Evolutionary conservation across 2,797 vertebrate genomes (phyloP), one percentile per base, ranked within the genome.

Genomic region (Pyrocephalus nanus): DNA sequence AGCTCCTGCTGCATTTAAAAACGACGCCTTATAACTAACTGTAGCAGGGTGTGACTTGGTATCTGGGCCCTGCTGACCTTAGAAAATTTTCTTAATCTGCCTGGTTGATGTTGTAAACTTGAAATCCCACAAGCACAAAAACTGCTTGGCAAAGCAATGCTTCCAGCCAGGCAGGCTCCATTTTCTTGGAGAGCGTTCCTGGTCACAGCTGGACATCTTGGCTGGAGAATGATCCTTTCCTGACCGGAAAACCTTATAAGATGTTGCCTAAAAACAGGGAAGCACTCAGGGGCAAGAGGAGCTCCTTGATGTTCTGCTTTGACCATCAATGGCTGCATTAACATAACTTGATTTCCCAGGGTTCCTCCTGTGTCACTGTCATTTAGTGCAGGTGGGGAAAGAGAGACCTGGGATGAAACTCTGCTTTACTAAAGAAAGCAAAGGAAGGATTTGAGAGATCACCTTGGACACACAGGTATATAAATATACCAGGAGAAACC

Each of bases 1-100:
- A 64, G 8, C 47, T 69, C 82, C 71, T 8, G 10, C 71, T 67
- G 60, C 4, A 13, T 54, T 90, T 91, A 86, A 94, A 93, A 76
- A 23, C 82, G 81, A 92, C 2, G 20, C 66, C 87, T 90, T 0
- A 0, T 43, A 92, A 79, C 76, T 47, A 84, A 93, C 76, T 50
- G 19, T 25, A 84, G 83, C 74, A 85, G 83, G 95, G 91, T 67
- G 95, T 91, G 87, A 88, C 76, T 86, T 70, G 73, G 78, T 92
- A 94, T 90, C 89, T 78, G 89, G 43, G 79, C 60, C 69, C 85
- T 60, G 70, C 22, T 91, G 92, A 93, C 85, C 89, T 88, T 60
- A 83, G 78, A 91, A 85, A 51, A 2, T 54, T 21, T 54, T 50
- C 88, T 92, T 82, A 62, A 90, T 86, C 92, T 90, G 75, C 62